These are phyloP conservation scores for Sardina pilchardus DNA, from an alignment of 2,113 vertebrate genomes.

Conservation along the genomic window DNA sequence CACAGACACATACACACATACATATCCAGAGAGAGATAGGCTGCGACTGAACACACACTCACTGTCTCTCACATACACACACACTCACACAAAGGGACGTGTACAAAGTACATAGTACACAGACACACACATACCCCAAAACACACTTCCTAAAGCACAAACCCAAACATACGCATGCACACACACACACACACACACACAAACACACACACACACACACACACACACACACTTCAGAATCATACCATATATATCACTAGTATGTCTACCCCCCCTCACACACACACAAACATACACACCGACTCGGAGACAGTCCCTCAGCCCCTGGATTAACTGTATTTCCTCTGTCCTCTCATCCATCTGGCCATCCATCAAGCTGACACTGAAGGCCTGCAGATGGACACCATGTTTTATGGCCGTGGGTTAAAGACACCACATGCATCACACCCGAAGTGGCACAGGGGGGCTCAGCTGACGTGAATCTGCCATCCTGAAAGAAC, in stretches of 20 bases:
- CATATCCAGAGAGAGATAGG: conserved; percentile 27
- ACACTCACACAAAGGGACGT: background rate
- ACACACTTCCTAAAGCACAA: background rate
- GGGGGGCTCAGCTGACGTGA: background rate
- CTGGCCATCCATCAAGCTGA: background rate
- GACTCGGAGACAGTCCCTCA: background rate
- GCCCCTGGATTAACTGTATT: background rate
- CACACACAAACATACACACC: conserved; percentile 8
- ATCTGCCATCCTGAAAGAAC: background rate
- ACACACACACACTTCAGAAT: too few relatives aligned
- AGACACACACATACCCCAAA: background rate
- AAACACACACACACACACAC: background rate
- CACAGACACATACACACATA: conserved; percentile 29
- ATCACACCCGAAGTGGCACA: background rate
- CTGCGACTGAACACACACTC: background rate
- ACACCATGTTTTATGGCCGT: background rate
- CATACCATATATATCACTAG: background rate
- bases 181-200: background rate
- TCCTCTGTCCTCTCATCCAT: background rate
- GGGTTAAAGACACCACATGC: conserved; percentile 13
- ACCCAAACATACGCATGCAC: background rate
- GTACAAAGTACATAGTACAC: background rate
- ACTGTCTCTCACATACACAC: background rate
- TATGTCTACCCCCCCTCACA: background rate
- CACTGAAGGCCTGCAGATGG: background rate